These are phyloP conservation scores for Miniopterus natalensis DNA, from an alignment of 2,113 vertebrate species.

Conservation along the genomic window DNA sequence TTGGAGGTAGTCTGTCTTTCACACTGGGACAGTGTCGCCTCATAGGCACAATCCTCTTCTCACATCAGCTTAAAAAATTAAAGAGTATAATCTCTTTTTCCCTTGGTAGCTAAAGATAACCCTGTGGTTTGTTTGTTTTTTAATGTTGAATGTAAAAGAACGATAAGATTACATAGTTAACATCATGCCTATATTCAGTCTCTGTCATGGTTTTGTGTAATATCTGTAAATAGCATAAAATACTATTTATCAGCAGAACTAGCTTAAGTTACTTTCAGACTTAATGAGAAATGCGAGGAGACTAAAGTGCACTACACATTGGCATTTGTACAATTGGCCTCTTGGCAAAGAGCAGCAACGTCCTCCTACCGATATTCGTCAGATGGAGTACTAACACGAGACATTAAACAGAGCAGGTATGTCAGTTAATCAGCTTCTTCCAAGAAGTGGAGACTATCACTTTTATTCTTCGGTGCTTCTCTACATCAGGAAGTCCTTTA, in stretches of 20 bases:
- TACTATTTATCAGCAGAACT: slow-evolving; percentile 67
- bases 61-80: slow-evolving; percentile 22
- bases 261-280: slow-evolving; percentile 60
- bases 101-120: slow-evolving; percentile 71
- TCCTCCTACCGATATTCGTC: background rate
- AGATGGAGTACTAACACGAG: background rate
- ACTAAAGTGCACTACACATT: background rate
- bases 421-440: background rate
- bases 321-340: slow-evolving; percentile 22
- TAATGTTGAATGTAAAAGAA: slow-evolving; percentile 44
- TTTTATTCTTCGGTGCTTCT: slow-evolving; percentile 28
- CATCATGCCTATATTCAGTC: slow-evolving; percentile 65
- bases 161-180: slow-evolving; percentile 52
- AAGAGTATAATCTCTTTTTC: background rate
- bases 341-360: background rate
- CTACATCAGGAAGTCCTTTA: background rate
- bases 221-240: slow-evolving; percentile 61
- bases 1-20: background rate
- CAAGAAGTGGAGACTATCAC: background rate
- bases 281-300: slow-evolving; percentile 63
- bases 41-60: background rate
- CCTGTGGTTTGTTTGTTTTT: background rate
- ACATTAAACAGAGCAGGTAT: background rate
- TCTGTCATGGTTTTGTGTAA: slow-evolving; percentile 67
- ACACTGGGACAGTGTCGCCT: fast-evolving